A percentile compares a stretch with the other conserved stretches of the same genome.
These are phyloP conservation scores for Garra rufa DNA, from an alignment of 2,113 vertebrate species.

Conservation along the genomic window DNA sequence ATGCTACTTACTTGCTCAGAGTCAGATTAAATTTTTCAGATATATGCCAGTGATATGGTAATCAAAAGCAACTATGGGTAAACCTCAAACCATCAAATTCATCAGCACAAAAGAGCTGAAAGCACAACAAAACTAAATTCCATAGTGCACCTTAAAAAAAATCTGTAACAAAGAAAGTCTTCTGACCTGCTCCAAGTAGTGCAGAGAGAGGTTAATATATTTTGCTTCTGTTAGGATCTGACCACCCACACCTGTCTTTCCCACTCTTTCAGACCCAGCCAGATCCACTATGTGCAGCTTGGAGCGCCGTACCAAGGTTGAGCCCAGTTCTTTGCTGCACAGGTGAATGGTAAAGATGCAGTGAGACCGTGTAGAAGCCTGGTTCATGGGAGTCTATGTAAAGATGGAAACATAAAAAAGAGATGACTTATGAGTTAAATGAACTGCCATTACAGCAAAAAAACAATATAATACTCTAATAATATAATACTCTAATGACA, in stretches of 20 bases:
- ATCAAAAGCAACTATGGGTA: background rate
- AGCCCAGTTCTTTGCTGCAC: conserved; percentile 89
- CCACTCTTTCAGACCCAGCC: conserved; percentile 93
- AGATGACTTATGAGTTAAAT: conserved; percentile 32
- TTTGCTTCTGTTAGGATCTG: conserved; percentile 93
- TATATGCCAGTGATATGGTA: background rate
- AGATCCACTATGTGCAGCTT: conserved; percentile 96
- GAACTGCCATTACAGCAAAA: background rate
- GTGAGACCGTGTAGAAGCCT: conserved; percentile 95
- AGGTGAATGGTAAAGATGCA: conserved; percentile 96
- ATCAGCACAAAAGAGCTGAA: background rate
- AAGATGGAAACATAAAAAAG: conserved; percentile 27
- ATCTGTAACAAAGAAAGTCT: background rate
- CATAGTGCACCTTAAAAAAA: background rate
- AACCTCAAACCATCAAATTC: background rate
- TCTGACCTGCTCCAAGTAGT: conserved; percentile 93
- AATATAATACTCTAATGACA: no score
- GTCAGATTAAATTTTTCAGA: background rate
- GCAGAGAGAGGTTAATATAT: conserved; percentile 95
- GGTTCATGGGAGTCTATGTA: conserved; percentile 93
- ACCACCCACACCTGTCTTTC: conserved; percentile 89
- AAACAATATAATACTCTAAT: no score
- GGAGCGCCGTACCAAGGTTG: conserved; percentile 82
- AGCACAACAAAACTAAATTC: background rate
- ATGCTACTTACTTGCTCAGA: background rate